Evolutionary conservation across 1,140 invertebrate genomes (phyloP), one percentile per base, ranked within the genome.

Genomic region (Caenorhabditis brenneri): DNA sequence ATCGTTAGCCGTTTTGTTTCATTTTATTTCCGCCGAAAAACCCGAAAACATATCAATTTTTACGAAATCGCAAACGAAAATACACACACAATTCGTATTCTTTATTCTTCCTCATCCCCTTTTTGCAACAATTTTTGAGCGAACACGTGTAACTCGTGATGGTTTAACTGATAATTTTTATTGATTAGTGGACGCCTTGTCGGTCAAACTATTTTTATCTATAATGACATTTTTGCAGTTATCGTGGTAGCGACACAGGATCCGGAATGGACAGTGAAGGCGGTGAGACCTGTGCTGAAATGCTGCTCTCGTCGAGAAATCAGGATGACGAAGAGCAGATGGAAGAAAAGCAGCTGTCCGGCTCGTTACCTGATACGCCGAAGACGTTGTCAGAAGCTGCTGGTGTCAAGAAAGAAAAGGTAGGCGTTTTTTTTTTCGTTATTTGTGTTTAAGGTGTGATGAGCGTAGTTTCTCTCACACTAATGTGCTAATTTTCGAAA

Each of bases 161-260:
- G 7, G 65, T 9, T 53, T 55, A 19, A 80, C 27, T 80, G 31
- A 36, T 51, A 36, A 49, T 4, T 19, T 6, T 4, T 53, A 24
- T 51, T 36, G 33, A 53, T 51, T 36, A 53, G 33, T 80, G 16
- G 46, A 51, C 12, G 48, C 15, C 12, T 53, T 65, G n/a, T 31
- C 33, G 29, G 48, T 80, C 48, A 80, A n/a, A 48, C 27, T 29
- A 49, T 19, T 42, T 74, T 42, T 74, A 31, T 42, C 48, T 19
- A 29, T 51, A 36, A 53, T 31, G 9, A 58, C 10, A 80, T 29
- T 48, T 19, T 74, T 83, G 22, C 65, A 83, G 82, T 49, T 48
- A 51, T 48, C 53, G 82, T 46, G 82, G 82, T 31, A 83, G 82
- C 29, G 82, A 83, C 53, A 65, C 69, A 24, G 82, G 82, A 36